phyloP scores from a whole-genome alignment of 2,113 vertebrate species.

The Isichthys henryi region DNA sequence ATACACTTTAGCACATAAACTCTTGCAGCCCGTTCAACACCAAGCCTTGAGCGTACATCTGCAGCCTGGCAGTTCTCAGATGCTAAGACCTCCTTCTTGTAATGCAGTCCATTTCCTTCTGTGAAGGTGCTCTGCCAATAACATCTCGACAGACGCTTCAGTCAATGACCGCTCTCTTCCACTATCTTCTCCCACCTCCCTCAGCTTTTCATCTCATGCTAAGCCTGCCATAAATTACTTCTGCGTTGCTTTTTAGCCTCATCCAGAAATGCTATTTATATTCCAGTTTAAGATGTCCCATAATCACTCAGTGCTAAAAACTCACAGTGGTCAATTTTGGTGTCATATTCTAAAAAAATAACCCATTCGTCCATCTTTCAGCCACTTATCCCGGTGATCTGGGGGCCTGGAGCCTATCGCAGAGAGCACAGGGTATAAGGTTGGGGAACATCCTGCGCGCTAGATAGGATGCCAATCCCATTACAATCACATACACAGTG shows the following conservation, averaged over 20 bases:
- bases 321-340: background rate
- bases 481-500: background rate
- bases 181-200: background rate
- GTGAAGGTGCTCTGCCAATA: background rate
- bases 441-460: background rate
- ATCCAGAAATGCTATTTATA: background rate
- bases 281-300: background rate
- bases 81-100: background rate
- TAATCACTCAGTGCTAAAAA: background rate
- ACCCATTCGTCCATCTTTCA: background rate
- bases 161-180: background rate
- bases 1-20: background rate
- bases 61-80: background rate
- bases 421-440: background rate
- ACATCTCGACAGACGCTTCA: background rate
- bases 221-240: background rate
- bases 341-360: background rate
- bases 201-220: background rate
- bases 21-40: background rate
- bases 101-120: background rate
- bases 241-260: background rate
- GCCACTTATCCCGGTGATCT: background rate
- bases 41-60: background rate
- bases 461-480: background rate
- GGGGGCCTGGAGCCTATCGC: background rate